phyloP scores from a whole-genome alignment of 2,797 vertebrate species.

The Hemibagrus guttatus region DNA sequence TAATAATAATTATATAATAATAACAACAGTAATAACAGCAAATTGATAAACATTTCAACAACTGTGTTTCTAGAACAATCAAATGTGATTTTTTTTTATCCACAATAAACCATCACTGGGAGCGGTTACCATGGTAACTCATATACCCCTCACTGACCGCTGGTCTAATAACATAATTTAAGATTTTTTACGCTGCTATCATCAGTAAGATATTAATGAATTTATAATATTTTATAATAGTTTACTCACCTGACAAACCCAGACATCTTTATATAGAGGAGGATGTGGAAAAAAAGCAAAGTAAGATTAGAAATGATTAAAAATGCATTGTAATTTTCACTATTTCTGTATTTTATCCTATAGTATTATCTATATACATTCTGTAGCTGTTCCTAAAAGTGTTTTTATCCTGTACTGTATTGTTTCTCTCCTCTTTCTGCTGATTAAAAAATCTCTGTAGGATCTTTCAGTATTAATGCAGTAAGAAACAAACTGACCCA shows the following conservation, averaged over 20 bases:
- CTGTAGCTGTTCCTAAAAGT: background rate
- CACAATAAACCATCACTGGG: background rate
- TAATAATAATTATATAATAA: background rate
- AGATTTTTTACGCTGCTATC: background rate
- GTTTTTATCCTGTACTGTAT: background rate
- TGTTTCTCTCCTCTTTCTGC: slow-evolving; percentile 2
- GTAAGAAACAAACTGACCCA: background rate
- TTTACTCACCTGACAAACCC: background rate
- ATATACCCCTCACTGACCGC: background rate
- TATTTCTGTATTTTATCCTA: background rate
- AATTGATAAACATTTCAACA: background rate
- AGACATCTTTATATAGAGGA: background rate
- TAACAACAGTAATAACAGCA: background rate
- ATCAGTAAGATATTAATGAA: background rate
- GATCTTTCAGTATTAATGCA: background rate
- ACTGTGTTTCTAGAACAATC: too few species aligned
- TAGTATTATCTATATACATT: background rate
- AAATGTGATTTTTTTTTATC: background rate
- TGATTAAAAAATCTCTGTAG: background rate
- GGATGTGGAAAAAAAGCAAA: background rate
- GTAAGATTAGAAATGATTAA: background rate
- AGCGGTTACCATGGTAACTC: background rate
- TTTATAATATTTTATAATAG: background rate
- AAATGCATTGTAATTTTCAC: background rate
- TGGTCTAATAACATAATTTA: background rate